phyloP scores from a whole-genome alignment of 2,888 invertebrate genomes.

The Chesias legatella region DNA sequence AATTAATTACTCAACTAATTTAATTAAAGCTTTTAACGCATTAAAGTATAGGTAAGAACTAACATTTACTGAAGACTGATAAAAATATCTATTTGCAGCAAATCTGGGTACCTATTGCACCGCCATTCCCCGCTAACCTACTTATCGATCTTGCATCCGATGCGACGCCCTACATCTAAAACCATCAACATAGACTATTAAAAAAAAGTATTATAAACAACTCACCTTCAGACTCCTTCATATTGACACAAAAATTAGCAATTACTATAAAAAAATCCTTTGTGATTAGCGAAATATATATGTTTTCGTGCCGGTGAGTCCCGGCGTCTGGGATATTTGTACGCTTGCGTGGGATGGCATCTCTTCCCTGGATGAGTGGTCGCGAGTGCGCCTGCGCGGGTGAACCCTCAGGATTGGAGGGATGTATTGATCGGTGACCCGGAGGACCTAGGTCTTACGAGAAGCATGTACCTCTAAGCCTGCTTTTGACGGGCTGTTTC shows the following conservation, averaged over 20 bases:
- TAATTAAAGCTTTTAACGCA: too few relatives aligned
- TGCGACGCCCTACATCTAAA: too few relatives aligned
- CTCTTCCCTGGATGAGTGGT: conserved; percentile 33
- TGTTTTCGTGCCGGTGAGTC: conserved; percentile 42
- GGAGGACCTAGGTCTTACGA: conserved; percentile 31
- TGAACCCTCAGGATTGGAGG: conserved; percentile 37
- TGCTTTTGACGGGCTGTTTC: neutral
- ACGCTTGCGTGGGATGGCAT: conserved; percentile 28
- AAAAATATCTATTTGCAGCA: too few relatives aligned
- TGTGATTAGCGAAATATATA: conserved; percentile 14
- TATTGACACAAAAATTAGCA: neutral
- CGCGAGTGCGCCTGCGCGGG: conserved; percentile 46
- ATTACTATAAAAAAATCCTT: neutral
- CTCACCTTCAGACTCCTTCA: neutral
- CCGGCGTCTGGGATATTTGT: conserved; percentile 26
- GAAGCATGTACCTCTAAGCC: conserved; percentile 2
- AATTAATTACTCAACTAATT: too few relatives aligned
- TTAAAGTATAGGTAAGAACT: too few relatives aligned
- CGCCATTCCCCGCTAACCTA: too few relatives aligned
- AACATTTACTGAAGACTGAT: too few relatives aligned
- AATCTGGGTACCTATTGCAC: too few relatives aligned
- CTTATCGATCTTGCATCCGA: too few relatives aligned
- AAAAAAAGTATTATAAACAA: neutral
- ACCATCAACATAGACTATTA: too few relatives aligned
- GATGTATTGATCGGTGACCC: conserved; percentile 60